These are phyloP conservation scores for Ciona savignyi DNA, from an alignment of 23 tunicate genomes.

Conservation along the genomic window DNA sequence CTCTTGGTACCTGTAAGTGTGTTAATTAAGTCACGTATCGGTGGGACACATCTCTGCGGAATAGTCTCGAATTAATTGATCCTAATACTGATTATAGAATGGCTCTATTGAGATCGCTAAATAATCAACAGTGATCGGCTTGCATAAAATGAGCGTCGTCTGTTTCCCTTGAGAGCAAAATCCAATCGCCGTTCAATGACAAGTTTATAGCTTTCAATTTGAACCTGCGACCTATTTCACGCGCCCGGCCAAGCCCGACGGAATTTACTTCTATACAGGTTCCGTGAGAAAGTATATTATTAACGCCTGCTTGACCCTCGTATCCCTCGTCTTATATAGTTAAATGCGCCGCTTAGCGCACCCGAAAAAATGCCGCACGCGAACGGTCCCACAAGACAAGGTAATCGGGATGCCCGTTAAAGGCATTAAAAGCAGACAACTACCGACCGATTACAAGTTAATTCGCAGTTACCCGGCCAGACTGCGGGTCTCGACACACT, in stretches of 20 bases:
- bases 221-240: slow-evolving; percentile 1
- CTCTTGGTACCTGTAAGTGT: background rate
- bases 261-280: background rate
- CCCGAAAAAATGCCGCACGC: background rate
- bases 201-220: background rate
- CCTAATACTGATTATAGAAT: background rate
- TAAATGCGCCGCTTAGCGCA: background rate
- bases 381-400: background rate
- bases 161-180: background rate
- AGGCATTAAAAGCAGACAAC: background rate
- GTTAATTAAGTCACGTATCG: background rate
- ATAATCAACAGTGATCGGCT: background rate
- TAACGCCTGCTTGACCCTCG: background rate
- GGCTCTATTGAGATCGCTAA: background rate
- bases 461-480: background rate
- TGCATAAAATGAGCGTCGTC: background rate
- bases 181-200: background rate
- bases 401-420: background rate
- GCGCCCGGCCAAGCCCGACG: background rate
- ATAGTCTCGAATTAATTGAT: background rate
- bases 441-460: background rate
- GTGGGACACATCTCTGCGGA: background rate
- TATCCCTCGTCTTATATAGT: background rate
- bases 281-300: background rate
- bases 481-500: no score